Percentiles rank a stretch among this genome's conserved stretches.
Evolutionary conservation across 1,140 invertebrate genomes (phyloP).

Genomic region (Phenacoccus solenopsis): DNA sequence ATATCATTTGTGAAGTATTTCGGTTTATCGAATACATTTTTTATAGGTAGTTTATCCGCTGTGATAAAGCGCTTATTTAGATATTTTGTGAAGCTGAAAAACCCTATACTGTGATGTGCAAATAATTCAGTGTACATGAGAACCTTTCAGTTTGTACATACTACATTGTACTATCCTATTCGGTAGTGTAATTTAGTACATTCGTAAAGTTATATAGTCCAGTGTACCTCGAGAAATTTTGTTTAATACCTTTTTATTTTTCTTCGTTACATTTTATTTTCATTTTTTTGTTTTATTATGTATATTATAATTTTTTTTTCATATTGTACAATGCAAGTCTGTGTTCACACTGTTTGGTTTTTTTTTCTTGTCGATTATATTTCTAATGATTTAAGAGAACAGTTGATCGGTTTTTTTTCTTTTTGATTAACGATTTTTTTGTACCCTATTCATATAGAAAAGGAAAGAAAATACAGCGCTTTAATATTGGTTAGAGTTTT

Average conservation of each 20-base stretch:
- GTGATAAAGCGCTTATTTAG: slow-evolving; percentile 7
- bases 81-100: background rate
- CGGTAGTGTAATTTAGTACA: background rate
- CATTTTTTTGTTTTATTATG: background rate
- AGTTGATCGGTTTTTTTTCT: background rate
- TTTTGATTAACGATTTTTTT: background rate
- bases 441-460: background rate
- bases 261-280: slow-evolving; percentile 3
- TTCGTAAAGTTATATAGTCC: slow-evolving; percentile 5
- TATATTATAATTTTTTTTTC: background rate
- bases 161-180: background rate
- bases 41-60: background rate
- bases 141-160: background rate
- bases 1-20: background rate
- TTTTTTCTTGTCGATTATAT: background rate
- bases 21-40: background rate
- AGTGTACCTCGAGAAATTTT: slow-evolving; percentile 7
- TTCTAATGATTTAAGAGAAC: background rate
- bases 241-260: slow-evolving; percentile 15
- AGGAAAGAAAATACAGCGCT: background rate
- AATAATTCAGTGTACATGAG: background rate
- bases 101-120: background rate
- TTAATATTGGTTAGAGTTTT: too few species aligned
- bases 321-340: background rate
- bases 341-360: background rate